Percentiles rank a stretch among this genome's conserved stretches.
Evolutionary conservation across 1,140 invertebrate species (phyloP).

Genomic region (Metopolophium dirhodum): DNA sequence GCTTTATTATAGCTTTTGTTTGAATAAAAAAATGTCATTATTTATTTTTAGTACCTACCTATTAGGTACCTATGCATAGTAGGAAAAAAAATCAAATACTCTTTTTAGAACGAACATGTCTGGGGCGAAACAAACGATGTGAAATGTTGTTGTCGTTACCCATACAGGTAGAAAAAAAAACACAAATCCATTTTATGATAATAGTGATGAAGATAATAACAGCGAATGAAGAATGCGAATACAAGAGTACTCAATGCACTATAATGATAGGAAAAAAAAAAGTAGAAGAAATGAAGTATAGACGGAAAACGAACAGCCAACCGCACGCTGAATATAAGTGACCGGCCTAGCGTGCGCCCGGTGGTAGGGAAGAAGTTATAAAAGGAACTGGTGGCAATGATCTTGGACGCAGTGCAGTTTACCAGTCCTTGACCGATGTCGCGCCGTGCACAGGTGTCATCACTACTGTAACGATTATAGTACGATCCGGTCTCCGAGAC

Average conservation of each 20-base stretch:
- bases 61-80: background rate
- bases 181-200: constrained; percentile 40
- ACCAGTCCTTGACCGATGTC: constrained; percentile 56
- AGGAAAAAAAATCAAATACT: background rate
- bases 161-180: background rate
- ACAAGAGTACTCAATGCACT: background rate
- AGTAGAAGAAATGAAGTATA: background rate
- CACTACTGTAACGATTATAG: constrained; percentile 18
- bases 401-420: constrained; percentile 54
- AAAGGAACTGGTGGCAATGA: constrained; percentile 54
- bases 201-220: constrained; percentile 28
- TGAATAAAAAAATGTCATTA: background rate
- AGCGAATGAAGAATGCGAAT: constrained; percentile 28
- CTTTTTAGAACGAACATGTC: background rate
- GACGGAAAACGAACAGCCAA: constrained; percentile 1
- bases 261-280: background rate
- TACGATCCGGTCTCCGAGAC: background rate
- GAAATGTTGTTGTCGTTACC: background rate
- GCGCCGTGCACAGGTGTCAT: constrained; percentile 22
- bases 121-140: background rate
- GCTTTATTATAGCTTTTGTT: background rate
- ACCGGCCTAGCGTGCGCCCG: background rate
- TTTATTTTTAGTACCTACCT: background rate
- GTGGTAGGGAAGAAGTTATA: constrained; percentile 48
- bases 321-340: background rate